Base-by-base conservation (phyloP, 2,797 vertebrate species). In the Chaetodon trifasciatus region DNA sequence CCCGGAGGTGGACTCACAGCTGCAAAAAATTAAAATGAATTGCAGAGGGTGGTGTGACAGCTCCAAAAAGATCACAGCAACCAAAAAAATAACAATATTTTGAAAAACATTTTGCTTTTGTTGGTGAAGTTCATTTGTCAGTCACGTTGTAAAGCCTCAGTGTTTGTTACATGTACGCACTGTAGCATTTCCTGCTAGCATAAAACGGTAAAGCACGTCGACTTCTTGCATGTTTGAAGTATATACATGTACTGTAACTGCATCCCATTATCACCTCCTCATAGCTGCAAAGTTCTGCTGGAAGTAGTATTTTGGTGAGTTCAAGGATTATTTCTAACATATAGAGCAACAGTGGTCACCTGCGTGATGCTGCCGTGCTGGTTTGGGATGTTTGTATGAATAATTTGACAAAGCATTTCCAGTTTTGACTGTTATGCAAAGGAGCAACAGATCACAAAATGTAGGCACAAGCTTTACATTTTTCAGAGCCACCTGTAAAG, bases 11-110 rank as follows among this genome's bases (percentile, higher is more conserved):
- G 6, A n/a, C 21, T 39, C 11, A n/a, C 13, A 42, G 50, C 17
- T 57, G 23, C 15, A 69, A 62, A 37, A 13, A 40, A 49, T 5
- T 42, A 4, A 42, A 44, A 44, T 42, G 9, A 62, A 49, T 2
- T 49, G 7, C 0, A n/a, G 21, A 24, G 3, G 40, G 17, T 32
- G 44, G 23, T 35, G 57, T 42, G n/a, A 37, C 21, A 11, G 62
- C 32, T 46, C 42, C 19, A 35, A 35, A 24, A 47, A 11, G 15
- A 70, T 46, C 49, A 42, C n/a, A 50, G 11, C 61, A 15, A 46
- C 24, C 15, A 44, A 39, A 50, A 50, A 67, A 52, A 35, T 37
- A n/a, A n/a, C 6, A 66, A 66, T 49, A 49, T 66, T 64, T 47
- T 0, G 1, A 35, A 23, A 66, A 37, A 15, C 47, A 39, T 16